Evolutionary conservation across 2,888 invertebrate species (phyloP), one percentile per base, ranked within the genome.

Genomic region (Azorinus chamasolen): DNA sequence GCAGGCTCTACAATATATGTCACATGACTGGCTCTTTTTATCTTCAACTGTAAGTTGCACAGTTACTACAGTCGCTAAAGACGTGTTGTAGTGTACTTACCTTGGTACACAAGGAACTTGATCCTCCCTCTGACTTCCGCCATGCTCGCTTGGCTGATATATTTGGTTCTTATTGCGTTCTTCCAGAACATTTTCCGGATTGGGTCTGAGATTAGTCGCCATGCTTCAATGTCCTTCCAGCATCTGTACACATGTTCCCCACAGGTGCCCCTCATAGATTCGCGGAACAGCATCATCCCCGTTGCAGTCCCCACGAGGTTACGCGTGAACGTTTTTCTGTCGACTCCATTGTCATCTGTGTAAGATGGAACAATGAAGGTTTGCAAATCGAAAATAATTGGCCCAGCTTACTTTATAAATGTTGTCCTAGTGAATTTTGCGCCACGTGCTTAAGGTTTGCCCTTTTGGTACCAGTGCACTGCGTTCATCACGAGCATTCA

Each of bases 271-370:
- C 77, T 53, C 46, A 87, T 50, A 2, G 74, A 84, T 43, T 87
- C 86, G 5, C 86, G 75, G 69, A 87, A 85, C 50, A 85, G 59
- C 50, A 82, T 57, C 87, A 86, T 86, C 1, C 87, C 87, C 1
- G 79, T 46, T 22, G 70, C 81, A 18, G 77, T 78, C 20, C 87
- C 85, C 10, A 87, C 32, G n/a, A 86, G 43, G 54, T 87, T 87
- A 8, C 75, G 53, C 5, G 59, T 65, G 39, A 85, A 79, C 10
- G 57, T 77, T 5, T 57, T 55, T 4, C 59, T 53, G 14, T 69
- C 64, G 5, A 64, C 72, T 0, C 61, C 64, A 46, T 82, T 68
- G 14, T 62, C 62, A 24, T 65, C 79, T 74, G 57, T 14, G n/a
- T n/a, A n/a, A n/a, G n/a, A n/a, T n/a, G n/a, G n/a, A n/a, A n/a